Evolutionary conservation across 2,113 vertebrate genomes (phyloP).

Genomic region (Caloenas nicobarica): DNA sequence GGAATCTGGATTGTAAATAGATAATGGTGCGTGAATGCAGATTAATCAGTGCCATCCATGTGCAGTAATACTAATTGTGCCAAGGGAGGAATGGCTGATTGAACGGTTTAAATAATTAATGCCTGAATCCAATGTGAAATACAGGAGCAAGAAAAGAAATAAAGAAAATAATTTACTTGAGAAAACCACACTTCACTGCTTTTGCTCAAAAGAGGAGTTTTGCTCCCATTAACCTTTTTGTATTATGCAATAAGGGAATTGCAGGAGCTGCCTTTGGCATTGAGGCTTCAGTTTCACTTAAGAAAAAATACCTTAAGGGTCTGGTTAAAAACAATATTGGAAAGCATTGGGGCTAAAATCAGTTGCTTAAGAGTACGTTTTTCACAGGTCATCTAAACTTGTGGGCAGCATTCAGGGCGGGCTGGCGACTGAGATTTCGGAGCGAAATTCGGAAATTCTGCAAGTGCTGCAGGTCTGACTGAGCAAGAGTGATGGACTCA

Average conservation of each 20-base stretch:
- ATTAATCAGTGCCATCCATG: slow-evolving; percentile 30
- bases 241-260: neutral
- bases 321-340: neutral
- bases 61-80: slow-evolving; percentile 45
- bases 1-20: slow-evolving; percentile 59
- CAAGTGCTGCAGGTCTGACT: accelerated
- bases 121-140: neutral
- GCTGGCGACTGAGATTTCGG: neutral
- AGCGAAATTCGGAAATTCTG: neutral
- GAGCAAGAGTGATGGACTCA: accelerated
- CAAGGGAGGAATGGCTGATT: neutral
- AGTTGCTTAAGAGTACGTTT: neutral
- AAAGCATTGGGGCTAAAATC: neutral
- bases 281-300: neutral
- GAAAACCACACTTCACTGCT: neutral
- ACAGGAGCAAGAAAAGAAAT: neutral
- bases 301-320: neutral
- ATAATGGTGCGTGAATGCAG: slow-evolving; percentile 45
- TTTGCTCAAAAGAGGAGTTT: neutral
- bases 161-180: neutral
- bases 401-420: no score
- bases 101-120: slow-evolving; percentile 42
- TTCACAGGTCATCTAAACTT: neutral
- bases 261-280: neutral
- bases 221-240: neutral